These are phyloP conservation scores for Sylvietta virens DNA, from an alignment of 2,113 vertebrate species.

Conservation along the genomic window DNA sequence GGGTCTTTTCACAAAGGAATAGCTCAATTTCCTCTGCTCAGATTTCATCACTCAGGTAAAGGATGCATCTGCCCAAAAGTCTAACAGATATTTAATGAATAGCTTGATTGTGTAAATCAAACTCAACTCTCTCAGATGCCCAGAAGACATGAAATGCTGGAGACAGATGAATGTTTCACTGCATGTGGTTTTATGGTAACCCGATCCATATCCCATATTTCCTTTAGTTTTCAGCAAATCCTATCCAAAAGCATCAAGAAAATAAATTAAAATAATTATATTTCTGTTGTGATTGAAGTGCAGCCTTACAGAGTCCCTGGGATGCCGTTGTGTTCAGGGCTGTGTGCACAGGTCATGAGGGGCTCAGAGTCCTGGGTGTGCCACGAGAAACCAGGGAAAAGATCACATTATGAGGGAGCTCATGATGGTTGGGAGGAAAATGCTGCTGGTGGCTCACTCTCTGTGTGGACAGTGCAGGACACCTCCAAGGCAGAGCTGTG, in stretches of 20 bases:
- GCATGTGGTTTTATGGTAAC: slow-evolving; percentile 38
- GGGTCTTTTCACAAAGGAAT: slow-evolving; percentile 44
- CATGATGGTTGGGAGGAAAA: background rate
- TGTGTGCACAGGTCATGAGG: background rate
- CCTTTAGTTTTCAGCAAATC: slow-evolving; percentile 34
- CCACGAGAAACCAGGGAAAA: background rate
- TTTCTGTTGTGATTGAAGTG: slow-evolving; percentile 13
- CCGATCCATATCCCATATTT: slow-evolving; percentile 26
- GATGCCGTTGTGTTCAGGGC: background rate
- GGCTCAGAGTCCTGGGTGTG: background rate
- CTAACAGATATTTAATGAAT: slow-evolving; percentile 65
- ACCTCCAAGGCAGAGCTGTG: background rate
- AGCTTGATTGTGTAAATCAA: slow-evolving; percentile 58
- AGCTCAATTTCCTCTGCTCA: slow-evolving; percentile 46
- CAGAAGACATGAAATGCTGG: slow-evolving; percentile 67
- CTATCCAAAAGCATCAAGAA: slow-evolving; percentile 47
- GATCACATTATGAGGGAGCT: background rate
- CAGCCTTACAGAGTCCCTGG: background rate
- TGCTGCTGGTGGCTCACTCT: background rate
- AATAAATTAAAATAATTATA: slow-evolving; percentile 36
- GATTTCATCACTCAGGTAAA: slow-evolving; percentile 69
- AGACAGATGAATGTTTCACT: slow-evolving; percentile 37
- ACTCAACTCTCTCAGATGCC: slow-evolving; percentile 10
- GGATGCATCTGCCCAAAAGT: slow-evolving; percentile 49
- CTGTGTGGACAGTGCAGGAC: background rate